Evolutionary conservation across 2,888 invertebrate genomes (phyloP).

Genomic region (Bellardia pandia): DNA sequence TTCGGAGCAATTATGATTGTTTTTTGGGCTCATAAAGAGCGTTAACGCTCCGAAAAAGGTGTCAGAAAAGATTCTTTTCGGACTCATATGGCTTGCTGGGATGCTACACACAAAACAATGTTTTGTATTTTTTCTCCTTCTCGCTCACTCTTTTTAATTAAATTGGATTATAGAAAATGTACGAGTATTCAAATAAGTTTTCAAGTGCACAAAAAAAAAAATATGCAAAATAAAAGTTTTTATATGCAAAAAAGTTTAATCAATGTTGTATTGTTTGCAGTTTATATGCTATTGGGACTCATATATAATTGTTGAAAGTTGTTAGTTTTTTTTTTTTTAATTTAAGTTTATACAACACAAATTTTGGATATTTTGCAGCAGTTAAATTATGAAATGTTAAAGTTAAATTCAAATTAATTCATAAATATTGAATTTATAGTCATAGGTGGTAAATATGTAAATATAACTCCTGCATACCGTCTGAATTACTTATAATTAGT

Average conservation of each 20-base stretch:
- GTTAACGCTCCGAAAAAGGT: too few relatives aligned
- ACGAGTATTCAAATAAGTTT: neutral
- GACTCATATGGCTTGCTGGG: too few relatives aligned
- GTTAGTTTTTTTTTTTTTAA: neutral
- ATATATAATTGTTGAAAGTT: neutral
- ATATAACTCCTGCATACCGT: too few relatives aligned
- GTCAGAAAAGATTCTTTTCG: too few relatives aligned
- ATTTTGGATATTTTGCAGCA: too few relatives aligned
- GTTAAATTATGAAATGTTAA: too few relatives aligned
- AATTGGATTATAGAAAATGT: slow-evolving; percentile 16
- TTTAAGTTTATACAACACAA: neutral
- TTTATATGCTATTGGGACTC: neutral
- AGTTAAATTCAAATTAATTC: too few relatives aligned
- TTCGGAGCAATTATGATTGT: too few relatives aligned
- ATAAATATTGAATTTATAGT: too few relatives aligned
- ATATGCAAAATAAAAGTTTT: neutral
- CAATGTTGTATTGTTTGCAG: neutral
- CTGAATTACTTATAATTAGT: too few relatives aligned
- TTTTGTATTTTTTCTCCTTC: neutral
- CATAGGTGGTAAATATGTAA: too few relatives aligned
- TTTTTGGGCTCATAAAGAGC: too few relatives aligned
- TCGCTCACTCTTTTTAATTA: neutral
- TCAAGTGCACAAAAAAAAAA: neutral
- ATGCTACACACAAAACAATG: neutral
- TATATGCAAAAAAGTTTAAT: neutral